These are phyloP conservation scores for Stegodyphus dumicola DNA, from an alignment of 1,140 invertebrate species.

Conservation along the genomic window DNA sequence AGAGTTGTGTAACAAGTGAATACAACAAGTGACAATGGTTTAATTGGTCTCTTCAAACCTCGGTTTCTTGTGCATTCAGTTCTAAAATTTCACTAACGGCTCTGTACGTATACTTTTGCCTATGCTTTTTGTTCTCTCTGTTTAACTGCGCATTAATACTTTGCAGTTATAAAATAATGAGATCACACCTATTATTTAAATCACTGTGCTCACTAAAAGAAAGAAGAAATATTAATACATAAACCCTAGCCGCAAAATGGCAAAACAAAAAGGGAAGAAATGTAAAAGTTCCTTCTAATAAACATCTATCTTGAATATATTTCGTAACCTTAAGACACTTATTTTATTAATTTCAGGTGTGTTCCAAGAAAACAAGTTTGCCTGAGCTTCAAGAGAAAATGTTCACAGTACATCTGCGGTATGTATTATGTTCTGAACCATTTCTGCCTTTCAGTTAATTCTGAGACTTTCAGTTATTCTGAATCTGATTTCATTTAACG, in stretches of 20 bases:
- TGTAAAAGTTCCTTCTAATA: background rate
- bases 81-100: too few species aligned
- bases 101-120: too few species aligned
- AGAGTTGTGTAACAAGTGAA: too few species aligned
- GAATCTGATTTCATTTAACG: too few species aligned
- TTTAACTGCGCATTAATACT: too few species aligned
- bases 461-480: too few species aligned
- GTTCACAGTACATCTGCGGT: slow-evolving; percentile 86
- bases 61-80: too few species aligned
- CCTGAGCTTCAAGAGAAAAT: slow-evolving; percentile 75
- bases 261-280: background rate
- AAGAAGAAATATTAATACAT: background rate
- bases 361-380: slow-evolving; percentile 79
- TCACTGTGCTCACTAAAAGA: background rate
- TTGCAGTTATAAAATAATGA: background rate
- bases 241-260: background rate
- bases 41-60: too few species aligned
- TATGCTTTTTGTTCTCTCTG: too few species aligned
- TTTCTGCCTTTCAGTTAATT: background rate
- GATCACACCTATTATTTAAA: background rate
- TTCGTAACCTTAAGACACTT: background rate
- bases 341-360: slow-evolving; percentile 71
- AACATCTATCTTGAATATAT: background rate
- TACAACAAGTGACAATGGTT: too few species aligned
- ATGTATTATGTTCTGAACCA: slow-evolving; percentile 65